phyloP scores from a whole-genome alignment of 92 coral and sea anemone species.

The Palythoa caribaeorum region DNA sequence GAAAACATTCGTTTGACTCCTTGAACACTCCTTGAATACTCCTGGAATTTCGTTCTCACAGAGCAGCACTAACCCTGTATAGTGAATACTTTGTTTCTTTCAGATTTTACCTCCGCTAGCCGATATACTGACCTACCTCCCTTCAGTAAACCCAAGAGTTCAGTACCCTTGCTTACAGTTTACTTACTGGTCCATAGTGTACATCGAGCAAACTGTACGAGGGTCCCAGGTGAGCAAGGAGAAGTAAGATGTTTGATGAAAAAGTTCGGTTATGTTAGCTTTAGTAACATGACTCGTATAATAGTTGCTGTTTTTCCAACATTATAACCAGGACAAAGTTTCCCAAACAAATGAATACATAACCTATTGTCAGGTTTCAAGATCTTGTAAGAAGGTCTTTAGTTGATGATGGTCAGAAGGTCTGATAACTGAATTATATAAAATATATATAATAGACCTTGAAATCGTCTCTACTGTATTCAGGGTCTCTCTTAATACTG shows the following conservation, averaged over 20 bases:
- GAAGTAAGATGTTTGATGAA: no score
- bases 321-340: background rate
- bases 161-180: slow-evolving; percentile 94
- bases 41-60: no score
- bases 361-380: background rate
- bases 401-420: background rate
- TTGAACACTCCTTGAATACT: no score
- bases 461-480: no score
- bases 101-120: slow-evolving; percentile 96
- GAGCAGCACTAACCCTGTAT: no score
- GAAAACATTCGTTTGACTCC: no score
- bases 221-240: slow-evolving; percentile 83
- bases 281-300: background rate
- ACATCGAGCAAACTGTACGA: slow-evolving; percentile 90
- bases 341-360: no score
- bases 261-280: background rate
- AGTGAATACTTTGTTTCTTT: background rate
- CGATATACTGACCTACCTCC: slow-evolving; percentile 85
- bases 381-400: background rate
- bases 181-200: slow-evolving; percentile 91
- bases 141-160: slow-evolving; percentile 87
- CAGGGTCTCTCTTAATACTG: no score
- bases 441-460: background rate
- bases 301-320: background rate
- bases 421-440: no score